Base-by-base conservation (phyloP, 1,140 invertebrate genomes). In the Neodiprion fabricii region DNA sequence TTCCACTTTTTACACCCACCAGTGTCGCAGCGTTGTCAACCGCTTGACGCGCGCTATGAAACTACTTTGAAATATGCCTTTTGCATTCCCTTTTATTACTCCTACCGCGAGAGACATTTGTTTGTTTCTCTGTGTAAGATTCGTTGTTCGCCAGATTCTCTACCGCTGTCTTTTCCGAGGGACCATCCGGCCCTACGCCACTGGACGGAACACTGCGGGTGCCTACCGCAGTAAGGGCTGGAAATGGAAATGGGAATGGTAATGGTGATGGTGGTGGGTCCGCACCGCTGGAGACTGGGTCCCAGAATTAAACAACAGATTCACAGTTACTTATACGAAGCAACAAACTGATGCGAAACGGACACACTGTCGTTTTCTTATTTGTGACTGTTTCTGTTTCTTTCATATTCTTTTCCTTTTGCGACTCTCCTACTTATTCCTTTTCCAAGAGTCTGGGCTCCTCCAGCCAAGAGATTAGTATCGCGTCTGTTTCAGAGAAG, bases 401-500 rank as follows among this genome's bases (percentile, higher is more conserved):
- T 61, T 61, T 17, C n/a, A 14, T 12, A 4, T 61, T 61, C 9
- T 61, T 17, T 17, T 61, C 7, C 53, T 11, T 8, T 61, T 61
- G 11, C 11, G 11, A 5, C n/a, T 61, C 53, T 61, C 53, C 28
- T 40, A 40, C 28, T 40, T 40, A 2, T 40, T 40, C 28, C 28
- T 40, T 40, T 5, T 40, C 28, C n/a, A 61, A 61, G n/a, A 61
- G 53, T 61, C 53, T 61, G 11, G 53, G 28, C 28, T 61, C 4
- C 53, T 61, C 5, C 53, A 61, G 53, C 53, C 53, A 11, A 61
- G 53, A 61, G 53, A 61, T 61, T 61, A 61, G 53, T 61, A 61
- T 61, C 53, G 53, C 53, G 53, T 61, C 53, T 61, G 53, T 61
- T 61, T 61, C 53, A 17, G n/a, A 61, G 53, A 61, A 17, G n/a